Evolutionary conservation across 2,888 invertebrate species (phyloP), one percentile per base, ranked within the genome.

Genomic region (Drosophila melanosoma): DNA sequence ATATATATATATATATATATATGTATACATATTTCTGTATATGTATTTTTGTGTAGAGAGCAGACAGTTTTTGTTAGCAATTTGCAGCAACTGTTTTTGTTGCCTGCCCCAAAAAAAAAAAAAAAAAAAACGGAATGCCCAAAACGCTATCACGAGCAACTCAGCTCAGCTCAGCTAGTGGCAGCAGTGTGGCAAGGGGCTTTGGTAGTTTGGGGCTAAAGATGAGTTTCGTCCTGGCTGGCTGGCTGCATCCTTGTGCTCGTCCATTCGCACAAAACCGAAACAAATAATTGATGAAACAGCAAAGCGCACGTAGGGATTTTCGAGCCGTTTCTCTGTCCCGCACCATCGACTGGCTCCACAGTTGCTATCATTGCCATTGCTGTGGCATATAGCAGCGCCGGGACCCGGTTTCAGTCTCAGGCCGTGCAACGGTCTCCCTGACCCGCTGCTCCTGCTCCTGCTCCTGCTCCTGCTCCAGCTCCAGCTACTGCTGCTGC

Each of bases 231-330:
- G 33, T 68, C 56, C 60, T 52, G 69, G 38, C n/a, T 59, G 61
- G 23, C 48, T 38, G 40, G 29, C 67, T 68, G 79, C 78, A 72
- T 69, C 75, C 78, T 68, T 57, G 64, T 74, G 70, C 76, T 76
- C 78, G 77, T 77, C 81, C 84, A 82, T 82, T 86, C 82, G 82
- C 88, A 86, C 88, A 85, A 85, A 87, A 85, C 83, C 85, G 83
- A 81, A 89, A 89, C 90, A 90, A 83, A 89, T 89, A 89, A 89
- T 89, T 89, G 89, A 89, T 89, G 89, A 89, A 90, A 89, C 82
- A 87, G 89, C 89, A 87, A 89, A 88, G 90, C 85, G 81, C 90
- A 87, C 89, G 88, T 90, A 82, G 90, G 89, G 90, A 90, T 87
- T 89, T 85, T 78, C 68, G 60, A 69, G 82, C 74, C 80, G 69